Percentiles rank a stretch among this genome's conserved stretches.
Conservation (phyloP, 2,797 vertebrate genomes). For the Aythya fuligula region DNA sequence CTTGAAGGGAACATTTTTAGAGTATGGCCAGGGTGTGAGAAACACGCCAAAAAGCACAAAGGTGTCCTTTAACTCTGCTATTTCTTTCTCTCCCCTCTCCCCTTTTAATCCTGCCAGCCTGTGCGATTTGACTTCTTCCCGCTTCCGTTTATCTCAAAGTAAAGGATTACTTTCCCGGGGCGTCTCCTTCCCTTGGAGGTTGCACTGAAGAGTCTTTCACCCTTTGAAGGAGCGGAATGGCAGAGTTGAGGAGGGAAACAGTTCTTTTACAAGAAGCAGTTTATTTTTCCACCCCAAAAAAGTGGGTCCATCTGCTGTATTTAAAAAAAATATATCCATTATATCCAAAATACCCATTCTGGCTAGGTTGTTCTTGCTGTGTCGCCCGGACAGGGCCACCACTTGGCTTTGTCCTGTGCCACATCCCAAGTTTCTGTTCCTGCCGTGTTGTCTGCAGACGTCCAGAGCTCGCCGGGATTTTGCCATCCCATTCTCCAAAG, state of each 20-base stretch:
- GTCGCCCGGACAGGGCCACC: neutral
- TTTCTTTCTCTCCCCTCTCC: slow-evolving; percentile 44
- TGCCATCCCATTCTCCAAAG: neutral
- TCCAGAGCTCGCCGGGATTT: neutral
- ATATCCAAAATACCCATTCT: neutral
- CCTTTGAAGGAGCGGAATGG: slow-evolving; percentile 25
- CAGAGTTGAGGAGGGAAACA: slow-evolving; percentile 23
- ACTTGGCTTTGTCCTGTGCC: slow-evolving; percentile 31
- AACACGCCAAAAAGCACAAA: slow-evolving; percentile 59
- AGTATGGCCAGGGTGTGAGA: slow-evolving; percentile 52
- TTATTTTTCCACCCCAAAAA: neutral
- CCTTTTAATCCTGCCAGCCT: slow-evolving; percentile 54
- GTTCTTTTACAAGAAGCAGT: neutral
- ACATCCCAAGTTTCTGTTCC: neutral
- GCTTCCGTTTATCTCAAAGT: slow-evolving; percentile 42
- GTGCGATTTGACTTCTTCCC: slow-evolving; percentile 45
- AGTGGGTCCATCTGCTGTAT: slow-evolving; percentile 28
- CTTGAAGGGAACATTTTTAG: slow-evolving; percentile 26
- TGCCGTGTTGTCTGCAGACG: neutral
- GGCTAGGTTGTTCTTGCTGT: neutral
- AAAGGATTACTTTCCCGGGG: slow-evolving; percentile 43
- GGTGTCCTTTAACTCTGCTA: slow-evolving; percentile 54
- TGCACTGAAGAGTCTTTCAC: slow-evolving; percentile 48
- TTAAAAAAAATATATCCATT: neutral
- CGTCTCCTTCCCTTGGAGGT: slow-evolving; percentile 57